Base-by-base conservation (phyloP, 1,140 invertebrate species). In the Palaemon carinicauda region DNA sequence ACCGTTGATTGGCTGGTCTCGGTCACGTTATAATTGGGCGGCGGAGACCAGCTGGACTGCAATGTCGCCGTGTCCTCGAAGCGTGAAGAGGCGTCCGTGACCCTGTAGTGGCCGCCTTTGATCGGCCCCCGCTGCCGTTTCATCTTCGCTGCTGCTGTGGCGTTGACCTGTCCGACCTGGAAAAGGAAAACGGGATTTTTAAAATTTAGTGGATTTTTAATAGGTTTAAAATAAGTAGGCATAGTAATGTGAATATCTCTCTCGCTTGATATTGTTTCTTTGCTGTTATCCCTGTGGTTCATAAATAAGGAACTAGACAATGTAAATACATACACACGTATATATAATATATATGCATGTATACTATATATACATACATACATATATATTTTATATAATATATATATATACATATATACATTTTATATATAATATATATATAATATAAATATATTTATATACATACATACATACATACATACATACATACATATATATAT, bases 11-110 rank as follows among this genome's bases (percentile, higher is more conserved):
- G 60, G 21, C 41, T 15, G 41, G 19, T 60, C 60, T 85, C 81
- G 1, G 71, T n/a, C 19, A 52, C 21, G 54, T 53, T 56, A 21
- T 85, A 85, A 33, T 78, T 24, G 0, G 41, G 74, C 0, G 82
- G 82, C 3, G 82, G 82, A 15, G 82, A 54, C 82, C 82, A 85
- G 41, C 41, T n/a, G 24, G 82, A 85, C 50, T 85, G 82, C 14
- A 85, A 60, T 15, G 82, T 85, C 29, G 82, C 75, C 3, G 82
- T 54, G 56, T 85, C 82, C 60, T 85, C 82, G 75, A 85, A 85
- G n/a, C 80, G 69, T 2, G 80, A 27, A 15, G 65, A 19, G 54
- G 41, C 77, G 2, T 29, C 29, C 4, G 77, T 51, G 52, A 19
- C 21, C 21, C 15, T 41, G 7, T 21, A n/a, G 56, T 69, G 60